phyloP scores from a whole-genome alignment of 2,113 vertebrate genomes.

The Psilopsiagon aymara region DNA sequence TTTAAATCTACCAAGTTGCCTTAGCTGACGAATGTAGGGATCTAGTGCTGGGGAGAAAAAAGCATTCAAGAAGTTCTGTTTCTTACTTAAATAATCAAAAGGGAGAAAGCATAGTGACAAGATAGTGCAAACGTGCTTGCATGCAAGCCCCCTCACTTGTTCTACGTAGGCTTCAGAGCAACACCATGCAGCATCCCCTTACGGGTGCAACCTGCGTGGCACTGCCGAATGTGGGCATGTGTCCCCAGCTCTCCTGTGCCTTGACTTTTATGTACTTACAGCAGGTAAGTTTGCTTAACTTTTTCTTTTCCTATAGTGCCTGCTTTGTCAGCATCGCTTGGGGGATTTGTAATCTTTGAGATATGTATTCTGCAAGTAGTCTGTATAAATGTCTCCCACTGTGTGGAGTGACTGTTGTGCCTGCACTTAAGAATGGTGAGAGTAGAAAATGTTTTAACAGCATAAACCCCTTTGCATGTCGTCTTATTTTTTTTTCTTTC shows the following conservation, averaged over 20 bases:
- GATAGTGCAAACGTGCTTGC: conserved; percentile 74
- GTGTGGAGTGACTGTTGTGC: background rate
- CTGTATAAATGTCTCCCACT: conserved; percentile 34
- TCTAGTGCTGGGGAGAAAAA: conserved; percentile 9
- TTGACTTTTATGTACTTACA: conserved; percentile 99
- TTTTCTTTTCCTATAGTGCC: conserved; percentile 34
- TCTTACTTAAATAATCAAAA: conserved; percentile 48
- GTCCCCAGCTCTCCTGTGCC: conserved; percentile 96
- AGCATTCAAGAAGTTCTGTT: background rate
- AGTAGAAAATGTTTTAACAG: conserved; percentile 32
- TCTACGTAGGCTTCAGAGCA: conserved; percentile 80
- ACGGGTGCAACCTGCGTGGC: conserved; percentile 94
- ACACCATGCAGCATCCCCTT: conserved; percentile 93
- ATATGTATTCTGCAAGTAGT: conserved; percentile 31
- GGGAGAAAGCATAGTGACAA: conserved; percentile 59
- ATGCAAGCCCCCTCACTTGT: conserved; percentile 80
- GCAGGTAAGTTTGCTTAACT: conserved; percentile 89
- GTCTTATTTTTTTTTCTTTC: background rate
- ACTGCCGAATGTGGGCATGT: conserved; percentile 92
- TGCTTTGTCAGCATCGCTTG: conserved; percentile 33
- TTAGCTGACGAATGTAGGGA: conserved; percentile 72
- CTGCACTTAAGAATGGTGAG: conserved; percentile 17
- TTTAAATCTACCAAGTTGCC: conserved; percentile 71
- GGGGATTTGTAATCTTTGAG: conserved; percentile 14
- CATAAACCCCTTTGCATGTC: background rate